phyloP scores from a whole-genome alignment of 2,113 vertebrate species.

The Monopterus albus region DNA sequence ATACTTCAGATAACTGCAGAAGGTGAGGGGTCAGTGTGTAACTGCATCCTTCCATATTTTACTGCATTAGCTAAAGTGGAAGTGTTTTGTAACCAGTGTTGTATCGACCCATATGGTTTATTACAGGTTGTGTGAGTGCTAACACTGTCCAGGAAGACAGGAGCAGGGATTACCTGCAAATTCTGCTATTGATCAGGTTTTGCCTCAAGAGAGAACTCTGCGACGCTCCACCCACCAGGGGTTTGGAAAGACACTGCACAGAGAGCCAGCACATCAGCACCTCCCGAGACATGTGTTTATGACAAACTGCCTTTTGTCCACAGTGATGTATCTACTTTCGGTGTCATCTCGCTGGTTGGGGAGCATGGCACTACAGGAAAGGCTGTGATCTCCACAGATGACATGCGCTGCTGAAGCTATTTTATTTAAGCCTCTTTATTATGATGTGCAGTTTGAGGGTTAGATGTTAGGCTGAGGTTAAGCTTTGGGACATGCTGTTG shows the following conservation, averaged over 20 bases:
- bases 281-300: constrained; percentile 28
- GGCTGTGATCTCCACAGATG: constrained; percentile 14
- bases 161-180: constrained; percentile 72
- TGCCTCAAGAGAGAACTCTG: constrained; percentile 56
- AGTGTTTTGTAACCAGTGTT: constrained; percentile 62
- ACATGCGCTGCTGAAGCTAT: constrained; percentile 13
- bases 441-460: background rate
- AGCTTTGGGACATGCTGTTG: background rate
- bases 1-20: constrained; percentile 22
- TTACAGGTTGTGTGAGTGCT: constrained; percentile 64
- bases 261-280: constrained; percentile 4
- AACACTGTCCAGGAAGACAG: constrained; percentile 58
- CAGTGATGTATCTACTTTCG: constrained; percentile 15
- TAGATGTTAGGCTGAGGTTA: background rate
- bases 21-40: constrained; percentile 46
- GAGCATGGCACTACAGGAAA: background rate
- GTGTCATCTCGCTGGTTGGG: constrained; percentile 11
- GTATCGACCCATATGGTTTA: constrained; percentile 74
- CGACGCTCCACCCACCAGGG: constrained; percentile 44
- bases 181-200: constrained; percentile 67
- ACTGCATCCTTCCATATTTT: constrained; percentile 49
- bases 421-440: background rate
- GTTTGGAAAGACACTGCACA: constrained; percentile 32
- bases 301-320: constrained; percentile 36
- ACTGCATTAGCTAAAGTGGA: constrained; percentile 54